Conservation (phyloP, 2,888 invertebrate genomes). For the Cantharis lateralis region DNA sequence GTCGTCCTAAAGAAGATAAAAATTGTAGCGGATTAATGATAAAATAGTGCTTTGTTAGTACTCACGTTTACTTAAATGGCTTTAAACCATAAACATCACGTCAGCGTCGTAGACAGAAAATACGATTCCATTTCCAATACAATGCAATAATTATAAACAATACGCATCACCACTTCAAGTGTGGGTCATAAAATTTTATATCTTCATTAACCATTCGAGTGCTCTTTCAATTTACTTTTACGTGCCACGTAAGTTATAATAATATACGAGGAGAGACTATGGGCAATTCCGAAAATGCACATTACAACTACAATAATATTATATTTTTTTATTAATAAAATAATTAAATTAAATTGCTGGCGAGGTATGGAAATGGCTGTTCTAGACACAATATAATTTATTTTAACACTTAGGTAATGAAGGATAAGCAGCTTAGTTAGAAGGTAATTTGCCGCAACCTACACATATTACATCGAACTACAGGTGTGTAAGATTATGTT, state of each 20-base stretch:
- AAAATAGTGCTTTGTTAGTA: neutral
- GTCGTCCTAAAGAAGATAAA: neutral
- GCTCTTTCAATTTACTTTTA: neutral
- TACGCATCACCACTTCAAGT: neutral
- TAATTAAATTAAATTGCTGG: neutral
- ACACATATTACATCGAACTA: conserved; percentile 13
- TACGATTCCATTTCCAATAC: neutral
- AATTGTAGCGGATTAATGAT: neutral
- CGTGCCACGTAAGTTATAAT: neutral
- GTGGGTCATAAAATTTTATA: conserved; percentile 10
- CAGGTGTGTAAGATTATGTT: conserved; percentile 49
- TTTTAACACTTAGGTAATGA: neutral
- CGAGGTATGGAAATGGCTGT: neutral
- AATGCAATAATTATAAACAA: neutral
- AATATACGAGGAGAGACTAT: neutral
- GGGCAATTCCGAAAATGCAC: neutral
- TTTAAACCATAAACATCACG: conserved; percentile 4
- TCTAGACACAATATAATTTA: neutral
- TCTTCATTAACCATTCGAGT: conserved; percentile 3
- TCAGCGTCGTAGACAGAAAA: neutral
- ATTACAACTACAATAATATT: neutral
- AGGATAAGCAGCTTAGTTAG: neutral
- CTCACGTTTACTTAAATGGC: neutral
- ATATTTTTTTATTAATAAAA: neutral
- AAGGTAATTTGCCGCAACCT: conserved; percentile 20